Evolutionary conservation across 2,113 vertebrate species (phyloP), one percentile per base, ranked within the genome.

Genomic region (Anolis carolinensis): DNA sequence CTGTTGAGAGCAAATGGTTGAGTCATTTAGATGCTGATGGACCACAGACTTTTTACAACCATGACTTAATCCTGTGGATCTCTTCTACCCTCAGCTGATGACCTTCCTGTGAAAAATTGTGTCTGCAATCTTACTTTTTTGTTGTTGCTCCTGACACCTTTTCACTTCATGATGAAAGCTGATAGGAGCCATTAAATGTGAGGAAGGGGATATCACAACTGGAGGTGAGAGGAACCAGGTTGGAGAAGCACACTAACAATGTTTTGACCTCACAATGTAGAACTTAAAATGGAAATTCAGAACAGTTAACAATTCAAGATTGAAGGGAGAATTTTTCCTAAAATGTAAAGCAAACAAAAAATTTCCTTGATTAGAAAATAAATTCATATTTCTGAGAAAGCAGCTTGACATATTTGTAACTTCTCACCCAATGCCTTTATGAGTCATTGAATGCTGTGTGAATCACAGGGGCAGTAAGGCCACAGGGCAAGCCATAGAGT

Each of bases 1-100:
- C 39, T 74, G 39, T 81, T 81, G 34, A 25, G 5, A 75, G 62
- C 62, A 74, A 80, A 34, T 79, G 55, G 59, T 14, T 75, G 79
- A 86, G 59, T 81, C 79, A 75, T 74, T 81, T 34, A 81, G 71
- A 81, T 81, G 71, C 14, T 86, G 44, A 75, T 76, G 36, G 14
- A 32, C 52, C 8, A 21, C 27, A 39, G 71, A 36, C 71, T 7
- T 48, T 83, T 83, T 75, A 83, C 71, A 44, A 75, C 25, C 44
- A 83, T 86, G 70, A 86, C 70, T 65, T 81, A 34, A 50, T 74
- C 39, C 6, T 52, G 48, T 70, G 65, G 59, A 85, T 63, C 52
- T 63, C 52, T 85, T 30, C 63, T 70, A n/a, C 9, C 48, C 21
- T 78, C 25, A n/a, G 52, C 27, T 79, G 75, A 30, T 55, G 4